Evolutionary conservation across 2,113 vertebrate genomes (phyloP), one percentile per base, ranked within the genome.

Genomic region (Rhipidura dahli): DNA sequence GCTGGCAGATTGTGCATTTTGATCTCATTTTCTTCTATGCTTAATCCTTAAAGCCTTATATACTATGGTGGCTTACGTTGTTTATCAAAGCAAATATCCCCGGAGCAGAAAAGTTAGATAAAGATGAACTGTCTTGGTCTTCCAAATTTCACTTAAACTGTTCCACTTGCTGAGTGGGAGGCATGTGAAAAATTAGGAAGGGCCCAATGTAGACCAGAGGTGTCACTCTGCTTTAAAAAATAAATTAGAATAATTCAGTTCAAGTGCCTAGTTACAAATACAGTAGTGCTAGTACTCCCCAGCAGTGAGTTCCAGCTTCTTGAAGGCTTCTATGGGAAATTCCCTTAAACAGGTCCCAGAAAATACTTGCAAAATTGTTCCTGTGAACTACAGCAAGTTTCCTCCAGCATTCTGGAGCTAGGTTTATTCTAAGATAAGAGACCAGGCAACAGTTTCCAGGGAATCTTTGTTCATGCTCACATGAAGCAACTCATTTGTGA

Each of bases 341-440:
- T 81, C 39, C 26, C 44, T 54, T 30, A 21, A 86, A 51, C 24
- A 56, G 5, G 2, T 47, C 26, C 49, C 35, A 45, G 30, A 33
- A 79, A 71, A 83, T 85, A 42, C 65, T 96, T 97, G 64, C 65
- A 49, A 91, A 94, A 93, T 59, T 71, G 30, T 82, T 91, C 18
- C 53, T 84, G 78, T 87, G 31, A 59, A 37, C 37, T 54, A 13
- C 16, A 61, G 37, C 21, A 65, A 30, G 19, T 64, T 89, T 63
- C 49, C 47, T 65, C 24, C 71, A 80, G 40, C 3, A 10, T 83
- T 68, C 44, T 77, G 45, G 45, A 64, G 18, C 30, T 79, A 27
- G 6, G 15, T 21, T 87, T n/a, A 27, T 40, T 90, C 27, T 56
- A 33, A 71, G 37, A 20, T 44, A 33, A 61, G 78, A 87, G 59